Percentiles rank a stretch among this genome's conserved stretches.
Evolutionary conservation across 2,113 vertebrate species (phyloP).

Genomic region (Vombatus ursinus): DNA sequence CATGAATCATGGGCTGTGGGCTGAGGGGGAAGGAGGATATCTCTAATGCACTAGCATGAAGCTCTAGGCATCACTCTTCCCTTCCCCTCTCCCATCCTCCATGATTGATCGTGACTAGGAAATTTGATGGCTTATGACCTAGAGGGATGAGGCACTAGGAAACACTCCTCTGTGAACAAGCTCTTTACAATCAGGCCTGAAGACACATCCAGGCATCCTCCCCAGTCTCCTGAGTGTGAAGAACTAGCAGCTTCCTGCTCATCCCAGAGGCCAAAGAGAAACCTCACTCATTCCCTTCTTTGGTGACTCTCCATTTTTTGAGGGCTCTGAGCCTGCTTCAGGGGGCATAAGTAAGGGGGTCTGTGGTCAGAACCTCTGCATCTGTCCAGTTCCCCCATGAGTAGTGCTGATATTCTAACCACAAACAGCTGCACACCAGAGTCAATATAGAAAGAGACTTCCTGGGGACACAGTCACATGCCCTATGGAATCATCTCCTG

Average conservation of each 20-base stretch:
- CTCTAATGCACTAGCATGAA: no score
- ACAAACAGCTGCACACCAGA: neutral
- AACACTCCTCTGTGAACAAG: neutral
- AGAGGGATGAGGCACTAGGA: neutral
- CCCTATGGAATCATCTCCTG: neutral
- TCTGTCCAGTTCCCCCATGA: neutral
- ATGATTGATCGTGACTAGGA: no score
- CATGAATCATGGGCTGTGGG: no score
- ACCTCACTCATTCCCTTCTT: neutral
- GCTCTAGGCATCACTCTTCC: neutral
- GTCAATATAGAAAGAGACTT: neutral
- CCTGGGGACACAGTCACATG: neutral
- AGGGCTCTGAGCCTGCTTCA: neutral
- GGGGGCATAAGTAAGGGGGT: neutral
- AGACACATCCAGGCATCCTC: neutral
- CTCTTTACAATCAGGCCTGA: neutral
- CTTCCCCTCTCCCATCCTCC: neutral
- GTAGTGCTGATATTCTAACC: neutral
- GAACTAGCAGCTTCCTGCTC: neutral
- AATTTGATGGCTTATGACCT: neutral
- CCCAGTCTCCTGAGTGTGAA: accelerated
- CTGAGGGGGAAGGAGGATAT: neutral
- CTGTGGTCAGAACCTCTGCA: neutral
- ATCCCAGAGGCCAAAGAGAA: neutral
- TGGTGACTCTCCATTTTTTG: accelerated